A percentile compares a stretch with the other conserved stretches of the same genome.
phyloP scores from a whole-genome alignment of 2,888 invertebrate genomes.

The Helleia helle region DNA sequence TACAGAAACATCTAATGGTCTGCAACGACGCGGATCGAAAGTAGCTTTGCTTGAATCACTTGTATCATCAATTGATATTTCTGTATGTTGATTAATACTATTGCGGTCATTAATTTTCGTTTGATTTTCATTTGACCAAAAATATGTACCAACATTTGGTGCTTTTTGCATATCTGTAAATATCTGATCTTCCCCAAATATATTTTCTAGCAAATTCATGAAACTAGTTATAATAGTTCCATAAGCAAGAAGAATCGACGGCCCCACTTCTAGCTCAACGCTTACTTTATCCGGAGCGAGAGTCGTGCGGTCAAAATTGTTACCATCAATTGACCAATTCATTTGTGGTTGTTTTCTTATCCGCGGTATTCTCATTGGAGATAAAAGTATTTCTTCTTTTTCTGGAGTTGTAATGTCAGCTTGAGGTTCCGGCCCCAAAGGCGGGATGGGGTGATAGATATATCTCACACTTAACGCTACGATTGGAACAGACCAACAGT shows the following conservation, averaged over 20 bases:
- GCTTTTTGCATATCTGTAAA: slow-evolving; percentile 93
- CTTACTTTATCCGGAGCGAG: slow-evolving; percentile 91
- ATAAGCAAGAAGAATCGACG: slow-evolving; percentile 92
- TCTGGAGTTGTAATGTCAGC: slow-evolving; percentile 95
- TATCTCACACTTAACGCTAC: slow-evolving; percentile 93
- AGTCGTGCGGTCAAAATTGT: slow-evolving; percentile 90
- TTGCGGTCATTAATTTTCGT: slow-evolving; percentile 52
- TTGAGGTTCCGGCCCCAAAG: slow-evolving; percentile 89
- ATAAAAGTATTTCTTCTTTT: slow-evolving; percentile 92
- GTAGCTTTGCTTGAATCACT: slow-evolving; percentile 74
- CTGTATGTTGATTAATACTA: slow-evolving; percentile 60
- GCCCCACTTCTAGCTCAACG: slow-evolving; percentile 95
- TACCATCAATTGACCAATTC: slow-evolving; percentile 78
- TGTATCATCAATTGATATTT: slow-evolving; percentile 77
- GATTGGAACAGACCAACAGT: slow-evolving; percentile 97
- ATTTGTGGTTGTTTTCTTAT: slow-evolving; percentile 81
- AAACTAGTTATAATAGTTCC: slow-evolving; percentile 93
- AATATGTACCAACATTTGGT: slow-evolving; percentile 55
- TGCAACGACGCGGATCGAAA: slow-evolving; percentile 90
- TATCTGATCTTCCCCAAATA: slow-evolving; percentile 96
- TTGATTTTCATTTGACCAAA: slow-evolving; percentile 52
- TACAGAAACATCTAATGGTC: slow-evolving; percentile 93
- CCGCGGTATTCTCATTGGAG: slow-evolving; percentile 92
- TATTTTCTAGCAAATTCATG: slow-evolving; percentile 94
- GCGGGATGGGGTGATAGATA: slow-evolving; percentile 93